phyloP scores from a whole-genome alignment of 2,797 vertebrate species.

The Mus minutoides region DNA sequence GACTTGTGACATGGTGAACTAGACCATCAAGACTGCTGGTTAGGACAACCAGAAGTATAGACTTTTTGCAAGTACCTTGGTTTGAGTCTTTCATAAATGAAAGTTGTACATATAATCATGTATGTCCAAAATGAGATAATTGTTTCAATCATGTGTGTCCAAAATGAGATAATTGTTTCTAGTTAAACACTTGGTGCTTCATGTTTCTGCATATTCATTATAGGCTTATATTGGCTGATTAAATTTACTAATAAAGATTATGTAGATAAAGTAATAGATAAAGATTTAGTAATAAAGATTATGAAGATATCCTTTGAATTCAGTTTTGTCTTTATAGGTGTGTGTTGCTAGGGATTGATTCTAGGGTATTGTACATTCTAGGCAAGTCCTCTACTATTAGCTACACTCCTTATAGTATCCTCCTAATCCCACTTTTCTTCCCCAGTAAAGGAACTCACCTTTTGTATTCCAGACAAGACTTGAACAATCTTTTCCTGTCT shows the following conservation, averaged over 20 bases:
- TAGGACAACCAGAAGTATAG: not conserved
- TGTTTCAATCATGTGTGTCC: slow-evolving; percentile 72
- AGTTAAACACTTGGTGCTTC: slow-evolving; percentile 66
- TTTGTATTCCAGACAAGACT: not conserved
- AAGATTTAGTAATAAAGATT: slow-evolving; percentile 68
- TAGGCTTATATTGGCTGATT: slow-evolving; percentile 70
- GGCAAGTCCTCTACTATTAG: not conserved
- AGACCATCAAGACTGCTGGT: not conserved
- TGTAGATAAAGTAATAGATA: slow-evolving; percentile 22
- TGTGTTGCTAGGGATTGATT: not conserved
- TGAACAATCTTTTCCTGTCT: not conserved
- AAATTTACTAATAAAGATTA: slow-evolving; percentile 71
- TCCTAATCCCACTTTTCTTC: not conserved
- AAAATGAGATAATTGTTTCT: slow-evolving; percentile 64
- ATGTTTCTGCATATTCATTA: slow-evolving; percentile 68
- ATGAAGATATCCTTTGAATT: slow-evolving; percentile 69
- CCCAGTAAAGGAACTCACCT: not conserved
- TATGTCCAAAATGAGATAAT: slow-evolving; percentile 44
- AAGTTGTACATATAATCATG: slow-evolving; percentile 68
- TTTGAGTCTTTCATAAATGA: slow-evolving; percentile 65
- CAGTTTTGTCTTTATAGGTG: slow-evolving; percentile 61
- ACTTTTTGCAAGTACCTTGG: slow-evolving; percentile 45
- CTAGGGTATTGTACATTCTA: not conserved
- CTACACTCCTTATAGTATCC: not conserved
- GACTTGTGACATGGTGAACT: not conserved